phyloP scores from a whole-genome alignment of 2,888 invertebrate genomes.

The Embidobia sp. region DNA sequence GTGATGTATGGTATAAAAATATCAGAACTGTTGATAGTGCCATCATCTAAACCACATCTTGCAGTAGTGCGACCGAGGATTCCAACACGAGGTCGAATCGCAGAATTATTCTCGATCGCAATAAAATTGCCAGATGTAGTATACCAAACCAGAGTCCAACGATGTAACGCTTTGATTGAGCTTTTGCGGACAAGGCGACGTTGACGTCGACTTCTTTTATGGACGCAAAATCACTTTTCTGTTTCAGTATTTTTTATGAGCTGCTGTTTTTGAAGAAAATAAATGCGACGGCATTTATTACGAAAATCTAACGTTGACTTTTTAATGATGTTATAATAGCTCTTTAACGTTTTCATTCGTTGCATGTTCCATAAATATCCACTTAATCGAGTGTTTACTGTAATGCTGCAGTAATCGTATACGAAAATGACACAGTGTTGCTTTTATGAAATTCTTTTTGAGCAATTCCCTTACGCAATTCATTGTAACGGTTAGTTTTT shows the following conservation, averaged over 20 bases:
- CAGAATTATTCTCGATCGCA: constrained; percentile 32
- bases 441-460: too few species aligned
- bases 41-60: constrained; percentile 46
- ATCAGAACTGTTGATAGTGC: constrained; percentile 58
- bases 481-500: too few species aligned
- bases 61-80: constrained; percentile 45
- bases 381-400: too few species aligned
- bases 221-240: constrained; percentile 1
- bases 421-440: too few species aligned
- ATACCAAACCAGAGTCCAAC: too few species aligned
- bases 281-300: constrained; percentile 17
- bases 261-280: constrained; percentile 5
- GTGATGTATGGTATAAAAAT: constrained; percentile 54
- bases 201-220: constrained; percentile 19
- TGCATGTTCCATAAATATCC: too few species aligned
- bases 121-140: constrained; percentile 30
- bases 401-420: too few species aligned
- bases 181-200: constrained; percentile 25
- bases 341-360: constrained; percentile 32
- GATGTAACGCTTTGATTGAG: constrained; percentile 45
- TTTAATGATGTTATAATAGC: constrained; percentile 41
- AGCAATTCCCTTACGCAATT: too few species aligned
- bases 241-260: neutral
- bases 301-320: constrained; percentile 25
- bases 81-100: constrained; percentile 54